Base-by-base conservation (phyloP, 2,113 vertebrate species). In the Rynchops niger region DNA sequence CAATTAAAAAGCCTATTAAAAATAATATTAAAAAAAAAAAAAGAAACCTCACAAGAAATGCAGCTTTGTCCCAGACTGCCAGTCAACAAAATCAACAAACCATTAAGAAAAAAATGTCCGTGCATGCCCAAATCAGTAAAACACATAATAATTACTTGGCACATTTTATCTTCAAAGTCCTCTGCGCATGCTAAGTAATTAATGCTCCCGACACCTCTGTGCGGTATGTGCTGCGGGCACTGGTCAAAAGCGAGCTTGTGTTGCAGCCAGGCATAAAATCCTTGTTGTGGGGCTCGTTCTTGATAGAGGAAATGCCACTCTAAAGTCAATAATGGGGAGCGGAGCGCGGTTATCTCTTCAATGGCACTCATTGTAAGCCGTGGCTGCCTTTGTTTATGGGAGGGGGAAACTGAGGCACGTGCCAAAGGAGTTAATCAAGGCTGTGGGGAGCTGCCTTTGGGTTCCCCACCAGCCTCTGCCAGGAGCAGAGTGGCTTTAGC, bases 121-220 rank as follows among this genome's bases (percentile, higher is more conserved):
- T 91, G 81, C 85, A 61, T 86, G 86, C 92, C 82, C 77, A 34
- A 43, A 95, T 96, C 86, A 32, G 73, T 94, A 69, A 96, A 96
- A 90, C 90, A 82, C 87, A 47, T 65, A 87, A 71, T 88, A 97
- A 95, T 95, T 96, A 94, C 89, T 95, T 96, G 91, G 90, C 95
- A 96, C 81, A 85, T 93, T 96, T 91, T 82, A 73, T 95, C 91
- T 94, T 95, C 92, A 96, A 95, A 96, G 95, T 59, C 80, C 83
- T 95, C 70, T 82, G 83, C 25, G 1, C 65, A 36, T 2, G 20
- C 82, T 82, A 14, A 96, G 93, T 97, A 95, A 95, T 97, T 92
- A 97, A 97, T 97, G 70, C 91, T 95, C 91, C 93, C 62, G 79
- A 85, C 94, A 97, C 96, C 96, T 96, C 76, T 18, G 78, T 96